These are phyloP conservation scores for Brassicogethes aeneus DNA, from an alignment of 2,888 invertebrate genomes.

Conservation along the genomic window DNA sequence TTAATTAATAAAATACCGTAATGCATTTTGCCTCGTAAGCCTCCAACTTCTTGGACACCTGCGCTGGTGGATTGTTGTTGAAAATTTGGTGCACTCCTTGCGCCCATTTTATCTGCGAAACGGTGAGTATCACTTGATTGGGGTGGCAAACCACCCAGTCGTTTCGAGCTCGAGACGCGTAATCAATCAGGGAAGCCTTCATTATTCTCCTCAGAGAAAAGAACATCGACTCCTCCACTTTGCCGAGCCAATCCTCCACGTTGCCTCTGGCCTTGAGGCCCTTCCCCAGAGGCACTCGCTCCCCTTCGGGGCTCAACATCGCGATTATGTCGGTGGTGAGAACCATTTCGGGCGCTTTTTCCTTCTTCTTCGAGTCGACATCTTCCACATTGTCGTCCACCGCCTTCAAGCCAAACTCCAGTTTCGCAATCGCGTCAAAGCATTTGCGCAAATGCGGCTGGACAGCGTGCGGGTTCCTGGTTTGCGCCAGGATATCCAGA, in stretches of 20 bases:
- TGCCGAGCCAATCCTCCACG: slow-evolving; percentile 86
- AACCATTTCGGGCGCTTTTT: slow-evolving; percentile 36
- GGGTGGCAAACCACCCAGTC: slow-evolving; percentile 67
- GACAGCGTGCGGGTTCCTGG: slow-evolving; percentile 79
- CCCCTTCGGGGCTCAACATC: slow-evolving; percentile 86
- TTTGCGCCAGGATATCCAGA: slow-evolving; percentile 84
- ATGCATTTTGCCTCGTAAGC: slow-evolving; percentile 63
- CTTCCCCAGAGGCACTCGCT: slow-evolving; percentile 59
- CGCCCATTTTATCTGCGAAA: slow-evolving; percentile 88
- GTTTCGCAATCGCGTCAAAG: slow-evolving; percentile 71
- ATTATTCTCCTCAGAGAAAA: slow-evolving; percentile 64
- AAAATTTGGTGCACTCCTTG: slow-evolving; percentile 67
- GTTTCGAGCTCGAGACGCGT: slow-evolving; percentile 51
- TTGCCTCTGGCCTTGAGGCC: slow-evolving; percentile 81
- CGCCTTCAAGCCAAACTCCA: slow-evolving; percentile 64
- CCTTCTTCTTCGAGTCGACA: slow-evolving; percentile 33
- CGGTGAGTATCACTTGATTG: slow-evolving; percentile 74
- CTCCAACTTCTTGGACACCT: slow-evolving; percentile 43
- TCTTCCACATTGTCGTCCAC: slow-evolving; percentile 29
- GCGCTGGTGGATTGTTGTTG: slow-evolving; percentile 31
- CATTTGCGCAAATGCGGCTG: slow-evolving; percentile 86
- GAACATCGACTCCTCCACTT: slow-evolving; percentile 88
- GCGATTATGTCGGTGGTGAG: slow-evolving; percentile 77
- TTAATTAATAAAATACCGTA: slow-evolving; percentile 34
- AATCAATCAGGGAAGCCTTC: slow-evolving; percentile 66